Base-by-base conservation (phyloP, 2,797 vertebrate genomes). In the Artibeus jamaicensis region DNA sequence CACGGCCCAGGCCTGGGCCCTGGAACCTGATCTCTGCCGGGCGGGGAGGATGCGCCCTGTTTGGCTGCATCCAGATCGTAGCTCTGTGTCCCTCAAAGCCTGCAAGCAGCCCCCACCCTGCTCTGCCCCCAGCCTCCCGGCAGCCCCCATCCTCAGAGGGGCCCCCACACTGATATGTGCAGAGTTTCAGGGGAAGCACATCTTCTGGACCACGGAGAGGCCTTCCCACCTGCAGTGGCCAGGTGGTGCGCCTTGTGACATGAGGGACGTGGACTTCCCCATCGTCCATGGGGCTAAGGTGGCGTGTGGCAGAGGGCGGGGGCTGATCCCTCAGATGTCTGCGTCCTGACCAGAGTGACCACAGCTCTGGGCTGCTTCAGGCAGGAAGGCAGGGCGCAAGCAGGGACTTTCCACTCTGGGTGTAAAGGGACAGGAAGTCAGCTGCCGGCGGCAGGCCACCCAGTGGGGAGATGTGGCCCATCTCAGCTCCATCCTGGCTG, bases 21-120 rank as follows among this genome's bases (percentile, higher is more conserved):
- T 19, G 12, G n/a, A 24, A 18, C 42, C 37, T 16, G 11, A 1
- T 22, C 32, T 44, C 76, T 62, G 37, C 9, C 3, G 0, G 1
- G 2, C 4, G 18, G 34, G 16, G 46, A 22, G 57, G 46, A 16
- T 24, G 44, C 32, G 34, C 32, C 29, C 50, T 14, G 0, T 12
- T 24, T 44, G 83, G 39, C 39, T 6, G 32, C 26, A 42, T 42
- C 7, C 1, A 26, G 29, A 42, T 26, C 39, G 1, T 1, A 0
- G 11, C 3, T 18, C 9, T 0, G 1, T 19, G 24, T 0, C 14
- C 7, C 8, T 14, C 15, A 2, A 10, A 4, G 50, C 0, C 34
- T 7, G 34, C 11, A 32, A 24, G 48, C 6, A 42, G 53, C 57
- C 77, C 77, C 15, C 21, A 39, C 32, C 0, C 0, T 4, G 3